phyloP scores from a whole-genome alignment of 2,113 vertebrate genomes.

The Leiothrix lutea region DNA sequence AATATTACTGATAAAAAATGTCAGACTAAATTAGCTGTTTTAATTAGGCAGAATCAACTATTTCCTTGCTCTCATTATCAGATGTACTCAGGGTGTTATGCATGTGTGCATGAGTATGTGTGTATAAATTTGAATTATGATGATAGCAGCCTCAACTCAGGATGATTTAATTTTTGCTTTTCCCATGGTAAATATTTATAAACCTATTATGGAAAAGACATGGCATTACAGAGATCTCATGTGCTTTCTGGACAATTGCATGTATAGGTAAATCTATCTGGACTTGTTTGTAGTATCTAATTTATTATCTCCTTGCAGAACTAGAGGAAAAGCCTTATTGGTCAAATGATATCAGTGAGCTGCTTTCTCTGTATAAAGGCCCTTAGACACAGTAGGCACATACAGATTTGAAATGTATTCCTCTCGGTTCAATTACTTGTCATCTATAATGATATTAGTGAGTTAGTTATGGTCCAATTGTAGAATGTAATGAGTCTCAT shows the following conservation, averaged over 20 bases:
- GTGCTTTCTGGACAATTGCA: not conserved
- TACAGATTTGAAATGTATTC: not conserved
- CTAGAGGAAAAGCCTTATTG: conserved; percentile 4
- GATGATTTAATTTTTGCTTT: conserved; percentile 37
- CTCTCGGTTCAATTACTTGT: conserved; percentile 24
- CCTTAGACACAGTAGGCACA: conserved; percentile 6
- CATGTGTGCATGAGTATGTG: not conserved
- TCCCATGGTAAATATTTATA: conserved; percentile 57
- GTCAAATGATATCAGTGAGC: not conserved
- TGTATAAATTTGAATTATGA: conserved; percentile 17
- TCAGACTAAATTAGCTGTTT: conserved; percentile 65
- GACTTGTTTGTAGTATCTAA: conserved; percentile 40
- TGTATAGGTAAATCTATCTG: not conserved
- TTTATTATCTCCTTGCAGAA: conserved; percentile 20
- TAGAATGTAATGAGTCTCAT: not conserved
- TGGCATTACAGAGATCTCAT: not conserved
- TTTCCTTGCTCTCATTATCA: conserved; percentile 45
- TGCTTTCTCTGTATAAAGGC: not conserved
- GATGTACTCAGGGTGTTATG: conserved; percentile 5
- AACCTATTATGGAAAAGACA: conserved; percentile 23
- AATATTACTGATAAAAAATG: conserved; percentile 32
- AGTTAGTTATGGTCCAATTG: not conserved
- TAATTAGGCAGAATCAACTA: conserved; percentile 60
- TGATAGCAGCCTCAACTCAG: conserved; percentile 17
- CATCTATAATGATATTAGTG: not conserved